Evolutionary conservation across 2,113 vertebrate genomes (phyloP).

Genomic region (Tachysurus vachellii): DNA sequence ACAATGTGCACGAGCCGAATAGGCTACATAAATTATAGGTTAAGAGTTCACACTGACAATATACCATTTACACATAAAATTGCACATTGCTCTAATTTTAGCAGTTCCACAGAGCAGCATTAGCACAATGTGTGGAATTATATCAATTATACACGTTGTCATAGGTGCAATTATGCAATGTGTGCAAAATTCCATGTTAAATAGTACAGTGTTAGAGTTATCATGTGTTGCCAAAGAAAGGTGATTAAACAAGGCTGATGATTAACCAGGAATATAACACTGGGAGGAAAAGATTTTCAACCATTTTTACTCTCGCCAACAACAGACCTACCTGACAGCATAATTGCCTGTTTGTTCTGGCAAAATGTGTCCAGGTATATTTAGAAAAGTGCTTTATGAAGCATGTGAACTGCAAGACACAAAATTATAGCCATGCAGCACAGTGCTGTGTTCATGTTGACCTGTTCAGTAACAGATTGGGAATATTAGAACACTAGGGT

Average conservation of each 20-base stretch:
- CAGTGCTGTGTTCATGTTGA: neutral
- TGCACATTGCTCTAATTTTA: neutral
- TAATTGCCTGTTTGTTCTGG: constrained; percentile 1
- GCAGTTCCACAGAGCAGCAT: neutral
- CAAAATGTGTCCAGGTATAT: constrained; percentile 5
- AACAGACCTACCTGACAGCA: constrained; percentile 18
- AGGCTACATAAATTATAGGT: constrained; percentile 12
- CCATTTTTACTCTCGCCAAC: neutral
- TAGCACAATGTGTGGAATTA: neutral
- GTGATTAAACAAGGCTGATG: constrained; percentile 7
- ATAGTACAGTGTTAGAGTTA: neutral
- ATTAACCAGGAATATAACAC: neutral
- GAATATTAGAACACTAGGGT: neutral
- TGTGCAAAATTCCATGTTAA: neutral
- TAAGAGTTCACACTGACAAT: neutral
- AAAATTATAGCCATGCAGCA: too few species aligned
- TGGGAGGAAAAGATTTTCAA: neutral
- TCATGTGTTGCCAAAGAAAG: neutral
- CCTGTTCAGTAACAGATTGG: neutral
- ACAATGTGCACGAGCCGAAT: neutral
- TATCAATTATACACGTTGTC: neutral
- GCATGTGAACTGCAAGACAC: neutral
- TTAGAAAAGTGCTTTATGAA: constrained; percentile 10
- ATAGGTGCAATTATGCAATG: neutral
- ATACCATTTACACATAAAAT: constrained; percentile 5